Evolutionary conservation across 2,797 vertebrate genomes (phyloP), one percentile per base, ranked within the genome.

Genomic region (Argya squamiceps): DNA sequence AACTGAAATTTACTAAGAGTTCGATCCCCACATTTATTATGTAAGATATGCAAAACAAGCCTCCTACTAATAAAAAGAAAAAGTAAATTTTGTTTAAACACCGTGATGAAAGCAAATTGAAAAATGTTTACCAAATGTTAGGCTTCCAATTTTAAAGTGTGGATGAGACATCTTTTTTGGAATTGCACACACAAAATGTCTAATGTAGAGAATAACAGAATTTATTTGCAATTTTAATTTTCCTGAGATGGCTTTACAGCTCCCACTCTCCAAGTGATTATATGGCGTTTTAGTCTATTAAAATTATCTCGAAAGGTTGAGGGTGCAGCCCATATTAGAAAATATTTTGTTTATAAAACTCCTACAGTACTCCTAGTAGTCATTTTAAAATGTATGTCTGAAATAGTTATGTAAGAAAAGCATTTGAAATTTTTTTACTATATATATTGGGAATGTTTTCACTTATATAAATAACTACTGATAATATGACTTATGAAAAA

Each of bases 361-460:
- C 95, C 63, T 97, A 94, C 95, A 97, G 96, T 97, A 97, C 96
- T 97, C 97, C 96, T 84, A 93, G 93, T 96, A 97, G 97, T 97
- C 93, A 97, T 98, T 98, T 98, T 97, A 97, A 97, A 98, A 97
- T 98, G 98, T 98, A 98, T 98, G 98, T 98, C 98, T 98, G 97
- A 98, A 96, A 98, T 97, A 97, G 94, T 91, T 97, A 96, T 98
- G 98, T 98, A 98, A 98, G 97, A 97, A 96, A 95, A 97, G 95
- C 95, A 96, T 98, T 98, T 98, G 97, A 91, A 96, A 94, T 78
- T 97, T 98, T 98, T 98, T 98, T 97, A 97, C 94, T 78, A 96
- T 98, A 98, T 98, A 98, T 98, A 98, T 98, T 98, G 98, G 98
- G 98, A 98, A 98, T 98, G 98, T 98, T 98, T 98, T 98, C 97